Conservation (phyloP, 2,888 invertebrate species). For the Ectobius pallidus region DNA sequence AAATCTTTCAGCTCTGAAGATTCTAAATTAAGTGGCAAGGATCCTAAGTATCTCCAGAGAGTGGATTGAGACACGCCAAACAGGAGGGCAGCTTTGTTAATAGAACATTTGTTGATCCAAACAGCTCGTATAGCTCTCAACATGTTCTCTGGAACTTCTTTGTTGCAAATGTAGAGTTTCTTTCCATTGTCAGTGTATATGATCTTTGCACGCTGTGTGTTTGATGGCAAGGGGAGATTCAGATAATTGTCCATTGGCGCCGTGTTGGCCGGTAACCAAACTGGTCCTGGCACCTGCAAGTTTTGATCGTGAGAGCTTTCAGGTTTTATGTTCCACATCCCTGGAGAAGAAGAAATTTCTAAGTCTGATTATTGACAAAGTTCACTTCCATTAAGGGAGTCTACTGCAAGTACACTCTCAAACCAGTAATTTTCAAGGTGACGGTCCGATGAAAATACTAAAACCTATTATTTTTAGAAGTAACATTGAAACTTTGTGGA, state of each 20-base stretch:
- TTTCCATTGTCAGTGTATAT: conserved; percentile 12
- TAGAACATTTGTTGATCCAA: conserved; percentile 8
- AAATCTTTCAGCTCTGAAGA: conserved; percentile 6
- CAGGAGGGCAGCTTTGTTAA: conserved; percentile 25
- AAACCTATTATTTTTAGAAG: too few relatives aligned
- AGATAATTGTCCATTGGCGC: background rate
- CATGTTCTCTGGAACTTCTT: conserved; percentile 28
- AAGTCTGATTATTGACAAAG: conserved; percentile 9
- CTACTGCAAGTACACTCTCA: too few relatives aligned
- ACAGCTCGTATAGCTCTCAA: conserved; percentile 23
- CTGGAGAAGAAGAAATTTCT: conserved; percentile 19
- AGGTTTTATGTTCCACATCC: conserved; percentile 8
- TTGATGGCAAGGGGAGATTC: background rate
- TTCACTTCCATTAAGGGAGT: too few relatives aligned
- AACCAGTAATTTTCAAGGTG: too few relatives aligned
- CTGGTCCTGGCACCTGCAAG: background rate
- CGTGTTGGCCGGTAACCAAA: background rate
- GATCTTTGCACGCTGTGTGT: conserved; percentile 9
- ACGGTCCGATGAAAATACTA: too few relatives aligned
- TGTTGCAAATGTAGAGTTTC: conserved; percentile 28
- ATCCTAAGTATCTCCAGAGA: conserved; percentile 16
- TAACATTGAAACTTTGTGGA: too few relatives aligned
- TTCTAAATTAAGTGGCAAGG: background rate
- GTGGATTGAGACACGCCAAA: conserved; percentile 20
- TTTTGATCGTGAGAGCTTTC: background rate